These are phyloP conservation scores for Monopis laevigella DNA, from an alignment of 2,888 invertebrate genomes.

Conservation along the genomic window DNA sequence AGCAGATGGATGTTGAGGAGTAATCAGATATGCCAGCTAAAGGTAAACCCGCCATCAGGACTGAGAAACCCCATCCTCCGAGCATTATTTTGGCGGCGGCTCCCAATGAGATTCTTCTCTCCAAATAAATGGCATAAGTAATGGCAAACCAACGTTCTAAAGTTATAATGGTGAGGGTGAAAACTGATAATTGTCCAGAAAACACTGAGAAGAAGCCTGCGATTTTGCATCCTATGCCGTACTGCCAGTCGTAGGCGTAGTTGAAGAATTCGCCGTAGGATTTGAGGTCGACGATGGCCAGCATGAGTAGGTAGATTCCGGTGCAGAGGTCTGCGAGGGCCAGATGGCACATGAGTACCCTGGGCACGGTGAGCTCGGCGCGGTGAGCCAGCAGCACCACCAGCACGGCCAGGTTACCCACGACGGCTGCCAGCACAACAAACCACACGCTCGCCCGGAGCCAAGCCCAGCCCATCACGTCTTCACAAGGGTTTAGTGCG, in stretches of 20 bases:
- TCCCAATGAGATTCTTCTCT: conserved; percentile 78
- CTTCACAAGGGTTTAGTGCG: conserved; percentile 88
- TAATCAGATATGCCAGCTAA: conserved; percentile 87
- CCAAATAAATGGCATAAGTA: conserved; percentile 83
- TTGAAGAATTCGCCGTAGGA: conserved; percentile 90
- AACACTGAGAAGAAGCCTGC: conserved; percentile 91
- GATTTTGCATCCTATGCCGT: conserved; percentile 81
- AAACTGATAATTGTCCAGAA: conserved; percentile 87
- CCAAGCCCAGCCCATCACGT: conserved; percentile 86
- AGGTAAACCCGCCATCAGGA: conserved; percentile 81
- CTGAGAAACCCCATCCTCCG: conserved; percentile 81
- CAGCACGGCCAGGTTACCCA: conserved; percentile 86
- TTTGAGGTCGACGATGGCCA: conserved; percentile 85
- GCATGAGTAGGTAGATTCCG: conserved; percentile 83
- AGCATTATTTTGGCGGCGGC: conserved; percentile 81
- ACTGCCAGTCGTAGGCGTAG: conserved; percentile 90
- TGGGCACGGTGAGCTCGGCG: conserved; percentile 48
- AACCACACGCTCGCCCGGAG: conserved; percentile 86
- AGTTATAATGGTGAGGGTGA: conserved; percentile 86
- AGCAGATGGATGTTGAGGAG: conserved; percentile 85
- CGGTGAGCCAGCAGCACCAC: conserved; percentile 75
- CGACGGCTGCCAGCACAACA: conserved; percentile 81
- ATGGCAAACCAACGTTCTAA: conserved; percentile 88
- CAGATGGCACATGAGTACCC: conserved; percentile 72
- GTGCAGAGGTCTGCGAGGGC: conserved; percentile 91